Evolutionary conservation across 2,797 vertebrate genomes (phyloP), one percentile per base, ranked within the genome.

Genomic region (Hydrophis major): DNA sequence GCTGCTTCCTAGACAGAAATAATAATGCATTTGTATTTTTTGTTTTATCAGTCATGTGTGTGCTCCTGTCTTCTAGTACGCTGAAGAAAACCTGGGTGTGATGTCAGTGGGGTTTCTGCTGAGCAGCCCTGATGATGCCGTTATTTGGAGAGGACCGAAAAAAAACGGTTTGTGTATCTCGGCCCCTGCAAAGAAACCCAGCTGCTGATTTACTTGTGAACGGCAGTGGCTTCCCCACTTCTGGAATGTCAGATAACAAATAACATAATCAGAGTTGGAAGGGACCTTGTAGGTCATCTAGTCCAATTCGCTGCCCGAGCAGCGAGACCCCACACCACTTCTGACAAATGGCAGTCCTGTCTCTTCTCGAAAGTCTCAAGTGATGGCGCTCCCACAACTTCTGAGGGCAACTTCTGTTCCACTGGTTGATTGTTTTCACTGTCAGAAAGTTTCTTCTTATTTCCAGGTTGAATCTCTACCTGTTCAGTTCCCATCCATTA

Each of bases 121-220:
- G 50, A 97, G 98, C 90, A 99, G 99, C 94, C 99, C 98, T 0
- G 99, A 99, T 91, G 99, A 99, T 63, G 99, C 99, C 0, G 98
- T 99, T 86, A 99, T 99, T 97, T 99, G 99, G 99, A 98, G 99
- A 96, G 99, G 99, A 92, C 99, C 99, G 0, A 99, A 99, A 96
- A 99, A 99, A 95, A 99, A 99, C 4, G 99, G 99, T 99, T 56
- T 1, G 96, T 96, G 2, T 28, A 7, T 27, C 61, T 60, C 86
- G 47, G 32, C 61, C 59, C 13, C 27, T 83, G 22, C 42, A 47
- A 5, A 83, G 1, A 47, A 47, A 25, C 1, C 10, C 1, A 2
- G 42, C 78, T 47, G 20, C 74, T 25, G 42, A 47, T 47, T 25
- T 47, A 4, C 8, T 25, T 53, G 3, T 66, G 47, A 13, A 60